Percentiles rank a stretch among this genome's conserved stretches.
phyloP scores from a whole-genome alignment of 2,888 invertebrate genomes.

The Oxyscelio sp. region DNA sequence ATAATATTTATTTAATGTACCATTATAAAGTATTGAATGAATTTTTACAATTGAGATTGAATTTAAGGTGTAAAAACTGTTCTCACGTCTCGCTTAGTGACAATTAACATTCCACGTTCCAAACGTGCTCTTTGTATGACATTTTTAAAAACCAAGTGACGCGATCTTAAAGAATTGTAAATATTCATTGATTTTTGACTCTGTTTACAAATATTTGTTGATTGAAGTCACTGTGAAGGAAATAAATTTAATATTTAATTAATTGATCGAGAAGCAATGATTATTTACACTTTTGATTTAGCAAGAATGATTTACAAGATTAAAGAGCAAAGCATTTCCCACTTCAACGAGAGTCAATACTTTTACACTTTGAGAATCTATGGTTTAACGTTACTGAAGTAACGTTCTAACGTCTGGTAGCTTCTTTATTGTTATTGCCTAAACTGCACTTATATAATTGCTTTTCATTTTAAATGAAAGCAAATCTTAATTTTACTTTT shows the following conservation, averaged over 20 bases:
- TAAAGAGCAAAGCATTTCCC: conserved; percentile 26
- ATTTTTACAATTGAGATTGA: too few relatives aligned
- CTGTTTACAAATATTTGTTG: conserved; percentile 18
- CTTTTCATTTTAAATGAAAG: too few relatives aligned
- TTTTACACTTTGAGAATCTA: too few relatives aligned
- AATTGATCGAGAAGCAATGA: conserved; percentile 16
- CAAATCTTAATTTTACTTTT: too few relatives aligned
- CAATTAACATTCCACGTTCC: conserved; percentile 61
- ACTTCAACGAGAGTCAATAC: conserved; percentile 33
- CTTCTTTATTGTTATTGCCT: too few relatives aligned
- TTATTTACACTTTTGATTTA: conserved; percentile 28
- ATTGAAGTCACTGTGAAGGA: conserved; percentile 7
- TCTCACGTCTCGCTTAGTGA: conserved; percentile 17
- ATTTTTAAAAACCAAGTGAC: conserved; percentile 37
- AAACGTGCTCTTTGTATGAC: conserved; percentile 45
- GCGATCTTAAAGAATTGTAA: conserved; percentile 34
- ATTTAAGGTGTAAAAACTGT: background rate
- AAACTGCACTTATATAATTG: too few relatives aligned
- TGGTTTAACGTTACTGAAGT: too few relatives aligned
- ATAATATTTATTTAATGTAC: background rate
- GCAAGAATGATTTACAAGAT: background rate
- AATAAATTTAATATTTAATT: conserved; percentile 29
- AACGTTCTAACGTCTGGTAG: too few relatives aligned
- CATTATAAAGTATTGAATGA: background rate
- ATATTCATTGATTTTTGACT: conserved; percentile 57